phyloP scores from a whole-genome alignment of 2,113 vertebrate genomes.

The Telmatochromis sp. region DNA sequence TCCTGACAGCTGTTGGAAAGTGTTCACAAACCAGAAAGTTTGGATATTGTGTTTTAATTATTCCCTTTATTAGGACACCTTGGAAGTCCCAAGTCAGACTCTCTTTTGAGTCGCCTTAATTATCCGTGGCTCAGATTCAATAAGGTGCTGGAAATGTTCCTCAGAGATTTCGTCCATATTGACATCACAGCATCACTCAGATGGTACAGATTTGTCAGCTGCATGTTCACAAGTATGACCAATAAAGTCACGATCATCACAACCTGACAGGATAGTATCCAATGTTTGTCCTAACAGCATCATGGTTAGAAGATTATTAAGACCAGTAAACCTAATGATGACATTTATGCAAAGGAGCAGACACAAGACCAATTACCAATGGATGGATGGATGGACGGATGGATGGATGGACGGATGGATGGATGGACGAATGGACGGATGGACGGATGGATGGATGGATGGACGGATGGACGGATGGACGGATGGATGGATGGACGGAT shows the following conservation, averaged over 20 bases:
- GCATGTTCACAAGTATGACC: neutral
- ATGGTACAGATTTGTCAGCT: neutral
- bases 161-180: neutral
- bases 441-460: accelerated
- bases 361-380: neutral
- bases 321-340: neutral
- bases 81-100: neutral
- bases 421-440: accelerated
- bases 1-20: neutral
- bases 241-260: neutral
- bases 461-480: accelerated
- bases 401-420: accelerated
- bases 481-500: accelerated
- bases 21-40: neutral
- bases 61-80: neutral
- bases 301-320: neutral
- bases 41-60: neutral
- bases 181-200: neutral
- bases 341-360: neutral
- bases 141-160: neutral
- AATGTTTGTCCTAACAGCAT: neutral
- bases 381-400: accelerated
- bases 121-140: neutral
- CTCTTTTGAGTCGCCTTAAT: neutral
- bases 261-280: neutral